Evolutionary conservation across 2,113 vertebrate species (phyloP).

Genomic region (Dromaius novaehollandiae): DNA sequence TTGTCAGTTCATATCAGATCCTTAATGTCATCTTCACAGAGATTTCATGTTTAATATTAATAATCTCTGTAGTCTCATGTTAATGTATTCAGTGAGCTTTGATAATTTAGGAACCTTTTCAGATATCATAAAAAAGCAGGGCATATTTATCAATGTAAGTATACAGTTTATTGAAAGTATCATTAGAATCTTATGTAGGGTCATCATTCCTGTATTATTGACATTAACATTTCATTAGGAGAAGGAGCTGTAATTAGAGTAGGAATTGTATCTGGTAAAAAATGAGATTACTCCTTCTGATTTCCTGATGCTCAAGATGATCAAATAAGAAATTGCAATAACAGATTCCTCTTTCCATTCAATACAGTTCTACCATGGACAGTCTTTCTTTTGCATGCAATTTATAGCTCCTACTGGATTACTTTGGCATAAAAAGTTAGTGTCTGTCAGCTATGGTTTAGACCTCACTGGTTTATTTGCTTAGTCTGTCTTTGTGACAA

Average conservation of each 20-base stretch:
- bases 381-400: background rate
- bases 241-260: background rate
- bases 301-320: background rate
- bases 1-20: slow-evolving; percentile 52
- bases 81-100: background rate
- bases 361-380: background rate
- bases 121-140: background rate
- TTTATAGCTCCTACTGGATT: background rate
- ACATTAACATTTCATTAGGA: background rate
- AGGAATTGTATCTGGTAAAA: background rate
- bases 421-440: background rate
- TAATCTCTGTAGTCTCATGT: background rate
- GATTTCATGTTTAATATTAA: slow-evolving; percentile 53
- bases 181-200: background rate
- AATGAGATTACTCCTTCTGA: background rate
- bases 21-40: background rate
- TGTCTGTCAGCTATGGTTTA: background rate
- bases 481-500: background rate
- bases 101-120: background rate
- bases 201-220: background rate
- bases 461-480: background rate
- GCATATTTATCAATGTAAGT: background rate
- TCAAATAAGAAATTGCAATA: background rate
- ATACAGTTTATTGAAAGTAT: background rate
- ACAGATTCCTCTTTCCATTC: background rate